phyloP scores from a whole-genome alignment of 1,140 invertebrate genomes.

The Pteromalus puparum region DNA sequence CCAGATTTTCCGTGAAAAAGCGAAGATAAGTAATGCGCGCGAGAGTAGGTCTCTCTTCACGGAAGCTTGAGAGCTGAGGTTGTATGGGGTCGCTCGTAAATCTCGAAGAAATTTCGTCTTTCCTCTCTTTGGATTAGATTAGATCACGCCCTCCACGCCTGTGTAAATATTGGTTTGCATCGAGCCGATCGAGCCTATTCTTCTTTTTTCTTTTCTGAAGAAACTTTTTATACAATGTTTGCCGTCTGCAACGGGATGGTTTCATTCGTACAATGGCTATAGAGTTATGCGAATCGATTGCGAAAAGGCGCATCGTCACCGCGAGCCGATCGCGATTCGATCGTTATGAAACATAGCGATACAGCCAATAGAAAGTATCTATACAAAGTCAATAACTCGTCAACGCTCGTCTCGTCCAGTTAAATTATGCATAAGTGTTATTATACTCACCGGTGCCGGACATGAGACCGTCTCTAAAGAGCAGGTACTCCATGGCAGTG shows the following conservation, averaged over 20 bases:
- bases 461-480: slow-evolving; percentile 90
- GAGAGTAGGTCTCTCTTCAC: no score
- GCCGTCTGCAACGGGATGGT: no score
- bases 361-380: slow-evolving; percentile 1
- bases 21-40: neutral
- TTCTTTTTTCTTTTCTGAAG: no score
- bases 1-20: neutral
- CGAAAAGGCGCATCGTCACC: neutral
- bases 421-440: no score
- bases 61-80: neutral
- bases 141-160: neutral
- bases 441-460: slow-evolving; percentile 82
- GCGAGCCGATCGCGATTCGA: no score
- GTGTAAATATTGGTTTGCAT: neutral
- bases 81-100: neutral
- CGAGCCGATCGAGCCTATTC: no score
- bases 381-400: no score
- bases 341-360: no score
- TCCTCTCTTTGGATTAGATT: neutral
- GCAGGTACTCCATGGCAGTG: slow-evolving; percentile 89
- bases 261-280: no score
- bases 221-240: no score
- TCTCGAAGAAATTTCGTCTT: neutral
- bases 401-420: no score
- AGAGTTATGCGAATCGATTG: no score